Evolutionary conservation across 1,140 invertebrate species (phyloP).

Genomic region (Riptortus pedestris): DNA sequence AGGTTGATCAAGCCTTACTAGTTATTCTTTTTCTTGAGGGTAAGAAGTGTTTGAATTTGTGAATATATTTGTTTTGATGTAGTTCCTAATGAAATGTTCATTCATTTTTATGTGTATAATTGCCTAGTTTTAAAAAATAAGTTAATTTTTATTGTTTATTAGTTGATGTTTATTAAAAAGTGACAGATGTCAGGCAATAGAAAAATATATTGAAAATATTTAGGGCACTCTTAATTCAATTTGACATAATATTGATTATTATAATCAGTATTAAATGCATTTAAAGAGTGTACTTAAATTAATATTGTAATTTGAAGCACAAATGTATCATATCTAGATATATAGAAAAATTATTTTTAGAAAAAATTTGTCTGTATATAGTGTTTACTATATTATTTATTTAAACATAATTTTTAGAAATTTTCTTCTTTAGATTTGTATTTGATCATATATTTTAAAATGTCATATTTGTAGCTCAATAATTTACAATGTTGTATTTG

Average conservation of each 20-base stretch:
- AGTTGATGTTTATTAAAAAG: not conserved
- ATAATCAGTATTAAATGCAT: conserved; percentile 3
- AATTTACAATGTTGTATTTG: not conserved
- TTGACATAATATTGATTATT: not conserved
- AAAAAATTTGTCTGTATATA: conserved; percentile 9
- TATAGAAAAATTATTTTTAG: conserved; percentile 16
- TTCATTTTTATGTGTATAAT: not conserved
- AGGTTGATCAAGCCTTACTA: too few species aligned
- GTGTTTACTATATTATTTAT: not conserved
- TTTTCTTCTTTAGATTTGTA: not conserved
- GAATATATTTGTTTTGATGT: not conserved
- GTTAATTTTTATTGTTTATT: not conserved
- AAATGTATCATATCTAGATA: conserved; percentile 16
- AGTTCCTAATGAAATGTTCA: not conserved
- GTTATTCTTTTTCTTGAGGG: too few species aligned
- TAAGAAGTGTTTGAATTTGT: too few species aligned
- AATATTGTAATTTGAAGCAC: conserved; percentile 10
- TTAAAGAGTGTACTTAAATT: not conserved
- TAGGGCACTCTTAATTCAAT: not conserved
- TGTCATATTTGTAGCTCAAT: not conserved
- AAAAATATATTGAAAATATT: not conserved
- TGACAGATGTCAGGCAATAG: not conserved
- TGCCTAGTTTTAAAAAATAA: not conserved
- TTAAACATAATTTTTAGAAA: not conserved
- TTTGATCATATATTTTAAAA: not conserved